Evolutionary conservation across 2,888 invertebrate genomes (phyloP).

Genomic region (Arctia plantaginis): DNA sequence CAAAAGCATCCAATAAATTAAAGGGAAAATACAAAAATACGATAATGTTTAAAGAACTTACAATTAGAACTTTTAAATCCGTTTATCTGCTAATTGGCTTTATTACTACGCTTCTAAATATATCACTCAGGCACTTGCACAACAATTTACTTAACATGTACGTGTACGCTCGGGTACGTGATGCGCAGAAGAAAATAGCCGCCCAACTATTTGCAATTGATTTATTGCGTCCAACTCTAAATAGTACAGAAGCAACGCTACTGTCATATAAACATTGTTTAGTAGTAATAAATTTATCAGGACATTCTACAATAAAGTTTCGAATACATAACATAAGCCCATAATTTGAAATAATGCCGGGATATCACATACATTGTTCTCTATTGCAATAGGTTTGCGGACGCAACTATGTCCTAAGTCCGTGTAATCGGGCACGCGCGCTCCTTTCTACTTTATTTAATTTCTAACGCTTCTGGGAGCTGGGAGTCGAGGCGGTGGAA

Average conservation of each 20-base stretch:
- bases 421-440: conserved; percentile 34
- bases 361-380: not conserved
- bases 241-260: not conserved
- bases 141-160: not conserved
- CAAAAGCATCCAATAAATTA: not conserved
- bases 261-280: not conserved
- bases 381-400: not conserved
- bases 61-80: not conserved
- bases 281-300: not conserved
- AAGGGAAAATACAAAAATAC: no score
- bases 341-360: not conserved
- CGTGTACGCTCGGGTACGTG: not conserved
- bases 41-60: not conserved
- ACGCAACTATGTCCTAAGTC: not conserved
- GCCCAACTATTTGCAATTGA: not conserved
- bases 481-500: conserved; percentile 25
- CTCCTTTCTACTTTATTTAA: conserved; percentile 38
- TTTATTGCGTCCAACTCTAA: not conserved
- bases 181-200: not conserved
- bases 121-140: not conserved
- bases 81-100: not conserved
- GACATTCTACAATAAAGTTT: not conserved
- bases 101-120: no score
- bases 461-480: conserved; percentile 32
- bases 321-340: not conserved